Evolutionary conservation across 2,797 vertebrate genomes (phyloP).

Genomic region (Platalea minor): DNA sequence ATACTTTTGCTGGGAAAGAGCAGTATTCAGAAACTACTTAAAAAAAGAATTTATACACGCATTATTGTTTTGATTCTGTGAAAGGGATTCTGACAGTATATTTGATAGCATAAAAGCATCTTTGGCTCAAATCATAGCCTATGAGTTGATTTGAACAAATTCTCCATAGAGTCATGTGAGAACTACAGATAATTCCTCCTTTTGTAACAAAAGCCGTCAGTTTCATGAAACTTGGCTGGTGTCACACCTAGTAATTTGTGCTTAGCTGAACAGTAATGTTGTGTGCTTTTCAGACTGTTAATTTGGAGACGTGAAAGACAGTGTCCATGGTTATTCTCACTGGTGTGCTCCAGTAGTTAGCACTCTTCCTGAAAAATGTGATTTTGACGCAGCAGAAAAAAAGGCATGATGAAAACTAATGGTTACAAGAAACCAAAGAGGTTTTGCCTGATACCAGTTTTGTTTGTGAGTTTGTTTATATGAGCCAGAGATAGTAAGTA

Average conservation of each 20-base stretch:
- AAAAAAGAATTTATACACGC: not conserved
- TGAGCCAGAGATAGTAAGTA: not conserved
- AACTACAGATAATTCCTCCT: not conserved
- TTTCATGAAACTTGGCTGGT: not conserved
- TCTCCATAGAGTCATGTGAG: not conserved
- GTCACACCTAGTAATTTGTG: not conserved
- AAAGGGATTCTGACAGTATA: not conserved
- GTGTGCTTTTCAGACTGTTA: not conserved
- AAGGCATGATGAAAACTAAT: not conserved
- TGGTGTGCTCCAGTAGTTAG: not conserved
- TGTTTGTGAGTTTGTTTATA: not conserved
- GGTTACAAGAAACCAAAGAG: not conserved
- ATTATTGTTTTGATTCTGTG: not conserved
- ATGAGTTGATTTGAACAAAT: not conserved
- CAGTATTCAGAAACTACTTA: not conserved
- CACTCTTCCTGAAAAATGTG: not conserved
- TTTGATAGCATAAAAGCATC: not conserved
- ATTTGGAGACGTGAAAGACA: not conserved
- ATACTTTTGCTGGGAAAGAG: not conserved
- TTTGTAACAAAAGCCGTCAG: not conserved
- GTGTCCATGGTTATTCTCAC: accelerated
- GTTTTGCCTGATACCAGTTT: not conserved
- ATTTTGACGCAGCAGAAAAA: not conserved
- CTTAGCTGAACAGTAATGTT: not conserved
- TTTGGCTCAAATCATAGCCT: not conserved